These are phyloP conservation scores for Monarcha castaneiventris DNA, from an alignment of 2,113 vertebrate genomes.

Conservation along the genomic window DNA sequence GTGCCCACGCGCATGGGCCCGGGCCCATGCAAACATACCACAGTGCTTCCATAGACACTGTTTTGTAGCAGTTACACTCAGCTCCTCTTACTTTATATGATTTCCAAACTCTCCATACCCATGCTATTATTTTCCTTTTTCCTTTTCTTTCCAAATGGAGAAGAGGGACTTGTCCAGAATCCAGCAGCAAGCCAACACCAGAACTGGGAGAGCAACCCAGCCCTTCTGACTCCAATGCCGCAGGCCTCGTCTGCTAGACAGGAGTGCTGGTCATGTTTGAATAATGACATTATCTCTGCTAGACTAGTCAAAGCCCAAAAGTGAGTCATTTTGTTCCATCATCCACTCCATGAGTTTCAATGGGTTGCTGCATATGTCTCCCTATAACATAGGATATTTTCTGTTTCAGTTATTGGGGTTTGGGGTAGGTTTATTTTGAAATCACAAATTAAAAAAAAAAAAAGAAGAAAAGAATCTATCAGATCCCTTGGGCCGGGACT, in stretches of 20 bases:
- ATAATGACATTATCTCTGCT: constrained; percentile 16
- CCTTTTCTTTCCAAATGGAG: background rate
- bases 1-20: background rate
- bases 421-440: background rate
- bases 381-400: background rate
- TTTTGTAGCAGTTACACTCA: background rate
- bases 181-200: background rate
- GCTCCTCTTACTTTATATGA: background rate
- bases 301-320: background rate
- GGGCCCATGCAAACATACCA: constrained; percentile 26
- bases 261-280: constrained; percentile 8
- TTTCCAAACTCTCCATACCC: background rate
- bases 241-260: background rate
- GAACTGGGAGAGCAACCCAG: background rate
- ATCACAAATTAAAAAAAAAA: background rate
- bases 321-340: background rate
- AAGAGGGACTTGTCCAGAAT: background rate
- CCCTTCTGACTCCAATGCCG: background rate
- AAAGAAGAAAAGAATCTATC: background rate
- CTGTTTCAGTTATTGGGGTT: background rate
- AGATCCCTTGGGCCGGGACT: background rate
- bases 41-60: background rate
- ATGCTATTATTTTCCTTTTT: background rate
- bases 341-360: background rate
- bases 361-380: background rate